Evolutionary conservation across 2,113 vertebrate genomes (phyloP).

Genomic region (Etheostoma cragini): DNA sequence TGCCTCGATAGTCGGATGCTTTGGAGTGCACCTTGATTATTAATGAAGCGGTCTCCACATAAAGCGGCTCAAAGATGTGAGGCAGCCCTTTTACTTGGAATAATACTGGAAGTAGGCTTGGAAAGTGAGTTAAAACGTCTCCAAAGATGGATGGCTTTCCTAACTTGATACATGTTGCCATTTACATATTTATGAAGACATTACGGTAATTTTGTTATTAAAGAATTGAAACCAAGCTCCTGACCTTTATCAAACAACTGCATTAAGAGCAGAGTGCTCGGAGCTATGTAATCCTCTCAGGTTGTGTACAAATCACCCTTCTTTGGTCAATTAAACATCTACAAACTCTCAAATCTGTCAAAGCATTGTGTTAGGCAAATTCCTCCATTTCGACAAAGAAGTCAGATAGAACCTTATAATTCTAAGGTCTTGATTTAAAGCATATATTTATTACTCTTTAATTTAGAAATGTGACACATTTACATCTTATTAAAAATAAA

Average conservation of each 20-base stretch:
- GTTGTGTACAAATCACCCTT: not conserved
- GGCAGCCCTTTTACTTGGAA: constrained; percentile 13
- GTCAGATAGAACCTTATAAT: not conserved
- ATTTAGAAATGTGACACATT: not conserved
- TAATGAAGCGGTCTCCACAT: constrained; percentile 50
- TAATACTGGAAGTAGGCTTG: constrained; percentile 9
- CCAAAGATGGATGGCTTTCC: constrained; percentile 1
- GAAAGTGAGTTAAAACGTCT: not conserved
- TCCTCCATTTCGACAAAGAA: not conserved
- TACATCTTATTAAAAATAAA: not conserved
- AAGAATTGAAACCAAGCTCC: not conserved
- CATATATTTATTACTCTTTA: not conserved
- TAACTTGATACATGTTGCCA: not conserved
- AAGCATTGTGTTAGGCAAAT: not conserved
- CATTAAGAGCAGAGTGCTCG: not conserved
- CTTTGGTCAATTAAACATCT: not conserved
- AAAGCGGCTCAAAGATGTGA: constrained; percentile 24
- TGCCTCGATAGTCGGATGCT: not conserved
- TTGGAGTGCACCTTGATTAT: constrained; percentile 43
- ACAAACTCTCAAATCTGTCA: not conserved
- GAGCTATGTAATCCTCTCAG: not conserved
- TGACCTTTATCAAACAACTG: not conserved
- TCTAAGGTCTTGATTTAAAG: not conserved
- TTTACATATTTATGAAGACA: constrained; percentile 22
- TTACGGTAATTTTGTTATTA: not conserved